Evolutionary conservation across 2,888 invertebrate species (phyloP), one percentile per base, ranked within the genome.

Genomic region (Parnassius apollo): DNA sequence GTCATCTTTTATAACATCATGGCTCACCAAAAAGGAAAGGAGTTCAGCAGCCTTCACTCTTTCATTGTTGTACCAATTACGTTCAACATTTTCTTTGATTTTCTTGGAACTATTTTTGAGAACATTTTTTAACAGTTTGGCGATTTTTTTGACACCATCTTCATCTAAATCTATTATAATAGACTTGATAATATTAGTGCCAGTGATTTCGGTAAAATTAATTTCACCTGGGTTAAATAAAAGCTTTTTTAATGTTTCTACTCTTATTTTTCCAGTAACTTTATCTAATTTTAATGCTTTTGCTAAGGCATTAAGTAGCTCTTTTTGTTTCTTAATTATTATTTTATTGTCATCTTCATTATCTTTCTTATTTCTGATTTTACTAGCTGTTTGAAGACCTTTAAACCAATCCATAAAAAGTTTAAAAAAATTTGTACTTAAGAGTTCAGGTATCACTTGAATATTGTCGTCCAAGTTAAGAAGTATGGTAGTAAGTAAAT

Each of bases 151-250:
- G 0, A 96, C 92, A 9, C 95, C 94, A 57, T 93, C 92, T 9
- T 81, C 82, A 65, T 93, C 92, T 64, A 96, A 85, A 77, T 92
- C 93, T 1, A 89, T 85, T n/a, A 93, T 93, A 10, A 95, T 89
- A 59, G 93, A 92, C 76, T 94, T 95, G 0, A 95, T 83, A 54
- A 95, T 78, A 71, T 93, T 94, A 12, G 93, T 93, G 11, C 94
- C 93, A 22, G 95, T 95, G 44, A 94, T 93, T 83, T 95, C 95
- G 73, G 96, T 95, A 66, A 96, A 94, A 81, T 94, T 94, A 65
- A 96, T 93, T 73, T 94, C 94, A 3, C 96, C 96, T 0, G 96
- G 95, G 76, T 93, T 88, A 53, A 95, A 91, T 10, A 96, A 85
- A 1, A 96, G 79, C 71, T 93, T 94, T 62, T 93, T 93, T 48